Percentiles rank a stretch among this genome's conserved stretches.
These are phyloP conservation scores for Platycheirus rosarum DNA, from an alignment of 2,888 invertebrate species.

Conservation along the genomic window DNA sequence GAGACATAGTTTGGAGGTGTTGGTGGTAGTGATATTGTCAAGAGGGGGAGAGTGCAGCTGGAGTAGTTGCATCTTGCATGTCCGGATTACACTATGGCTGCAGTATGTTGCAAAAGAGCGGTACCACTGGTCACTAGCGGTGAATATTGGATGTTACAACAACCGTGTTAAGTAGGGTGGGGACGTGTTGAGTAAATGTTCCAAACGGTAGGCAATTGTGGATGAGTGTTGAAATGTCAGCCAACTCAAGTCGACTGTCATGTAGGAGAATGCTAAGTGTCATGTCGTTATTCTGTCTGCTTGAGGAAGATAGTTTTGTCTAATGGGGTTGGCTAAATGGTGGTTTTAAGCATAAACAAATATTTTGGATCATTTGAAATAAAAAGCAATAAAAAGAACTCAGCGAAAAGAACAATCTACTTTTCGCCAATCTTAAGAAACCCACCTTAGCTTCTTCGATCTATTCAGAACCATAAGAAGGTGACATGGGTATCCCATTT, in stretches of 20 bases:
- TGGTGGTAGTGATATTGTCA: constrained; percentile 31
- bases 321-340: constrained; percentile 13
- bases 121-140: constrained; percentile 63
- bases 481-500: too few relatives aligned
- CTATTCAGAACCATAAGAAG: too few relatives aligned
- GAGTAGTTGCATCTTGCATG: constrained; percentile 26
- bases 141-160: constrained; percentile 60
- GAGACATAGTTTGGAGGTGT: constrained; percentile 3
- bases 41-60: constrained; percentile 38
- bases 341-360: too few relatives aligned
- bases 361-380: too few relatives aligned
- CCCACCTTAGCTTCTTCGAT: too few relatives aligned
- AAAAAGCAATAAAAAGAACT: too few relatives aligned
- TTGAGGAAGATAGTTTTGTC: constrained; percentile 12
- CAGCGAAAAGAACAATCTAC: too few relatives aligned
- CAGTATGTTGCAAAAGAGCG: constrained; percentile 43
- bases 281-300: constrained; percentile 46
- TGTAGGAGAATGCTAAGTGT: constrained; percentile 53
- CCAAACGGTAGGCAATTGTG: constrained; percentile 36
- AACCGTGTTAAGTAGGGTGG: constrained; percentile 68
- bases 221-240: constrained; percentile 64
- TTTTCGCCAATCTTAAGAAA: too few relatives aligned
- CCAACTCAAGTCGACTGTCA: constrained; percentile 52
- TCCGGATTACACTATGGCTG: constrained; percentile 2
- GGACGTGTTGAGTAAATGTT: constrained; percentile 57